phyloP scores from a whole-genome alignment of 2,113 vertebrate species.

The Scophthalmus maximus region DNA sequence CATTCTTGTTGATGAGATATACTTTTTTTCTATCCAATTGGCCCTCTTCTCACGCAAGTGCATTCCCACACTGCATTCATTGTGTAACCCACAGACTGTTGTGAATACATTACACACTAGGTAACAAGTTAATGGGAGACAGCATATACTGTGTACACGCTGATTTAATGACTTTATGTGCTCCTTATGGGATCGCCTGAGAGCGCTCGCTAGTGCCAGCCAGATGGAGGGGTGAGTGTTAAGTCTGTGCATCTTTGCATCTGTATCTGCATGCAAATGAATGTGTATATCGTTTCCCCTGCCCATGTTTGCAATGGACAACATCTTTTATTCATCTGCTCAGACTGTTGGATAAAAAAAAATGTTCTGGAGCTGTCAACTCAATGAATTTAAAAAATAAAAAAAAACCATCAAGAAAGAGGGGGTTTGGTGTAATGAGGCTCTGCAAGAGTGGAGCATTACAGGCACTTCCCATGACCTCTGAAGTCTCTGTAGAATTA shows the following conservation, averaged over 20 bases:
- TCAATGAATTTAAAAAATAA: background rate
- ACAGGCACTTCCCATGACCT: conserved; percentile 21
- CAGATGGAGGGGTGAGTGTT: conserved; percentile 50
- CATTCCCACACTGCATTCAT: conserved; percentile 48
- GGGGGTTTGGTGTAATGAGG: conserved; percentile 12
- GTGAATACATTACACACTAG: conserved; percentile 49
- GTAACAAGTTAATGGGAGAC: conserved; percentile 59
- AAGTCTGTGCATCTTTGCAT: conserved; percentile 22
- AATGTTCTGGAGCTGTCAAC: conserved; percentile 10
- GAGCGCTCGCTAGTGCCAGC: conserved; percentile 13
- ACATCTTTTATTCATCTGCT: conserved; percentile 38
- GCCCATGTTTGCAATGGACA: conserved; percentile 5
- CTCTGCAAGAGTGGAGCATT: conserved; percentile 15
- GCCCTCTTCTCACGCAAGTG: conserved; percentile 8
- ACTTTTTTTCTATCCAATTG: background rate
- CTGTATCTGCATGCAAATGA: conserved; percentile 25
- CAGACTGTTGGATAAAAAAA: conserved; percentile 1
- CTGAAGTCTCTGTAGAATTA: conserved; percentile 18
- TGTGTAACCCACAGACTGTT: conserved; percentile 27
- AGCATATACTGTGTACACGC: conserved; percentile 32
- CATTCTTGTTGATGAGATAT: conserved; percentile 12
- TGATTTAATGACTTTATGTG: conserved; percentile 47
- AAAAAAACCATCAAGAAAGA: background rate
- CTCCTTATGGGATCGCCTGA: conserved; percentile 33
- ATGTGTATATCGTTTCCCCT: conserved; percentile 20